These are phyloP conservation scores for Ernsta delagoae DNA, from an alignment of 2,888 invertebrate genomes.

Conservation along the genomic window DNA sequence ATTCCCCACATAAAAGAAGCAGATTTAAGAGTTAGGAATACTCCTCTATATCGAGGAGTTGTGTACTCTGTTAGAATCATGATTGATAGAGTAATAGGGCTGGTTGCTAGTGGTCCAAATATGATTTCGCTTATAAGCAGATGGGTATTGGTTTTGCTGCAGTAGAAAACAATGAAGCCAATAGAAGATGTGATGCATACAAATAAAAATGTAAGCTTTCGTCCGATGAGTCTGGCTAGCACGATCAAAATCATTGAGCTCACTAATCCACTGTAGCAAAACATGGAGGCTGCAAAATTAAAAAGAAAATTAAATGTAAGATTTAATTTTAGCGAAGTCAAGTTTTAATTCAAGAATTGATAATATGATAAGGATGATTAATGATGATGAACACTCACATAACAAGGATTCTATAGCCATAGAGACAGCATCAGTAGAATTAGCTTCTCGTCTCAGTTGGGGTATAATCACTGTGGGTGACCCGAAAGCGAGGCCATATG, in stretches of 20 bases:
- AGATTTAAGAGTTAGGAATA: conserved; percentile 43
- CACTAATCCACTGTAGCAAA: conserved; percentile 3
- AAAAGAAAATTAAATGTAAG: not conserved
- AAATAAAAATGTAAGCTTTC: conserved; percentile 6
- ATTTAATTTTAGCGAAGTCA: no score
- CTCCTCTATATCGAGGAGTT: conserved; percentile 41
- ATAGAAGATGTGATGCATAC: not conserved
- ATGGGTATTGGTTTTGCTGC: conserved; percentile 36
- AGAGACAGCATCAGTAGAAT: conserved; percentile 31
- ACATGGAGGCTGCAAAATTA: not conserved
- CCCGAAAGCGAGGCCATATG: conserved; percentile 28
- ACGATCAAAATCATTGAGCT: not conserved
- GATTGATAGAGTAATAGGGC: conserved; percentile 20
- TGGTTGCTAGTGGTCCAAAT: conserved; percentile 36
- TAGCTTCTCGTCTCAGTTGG: conserved; percentile 34
- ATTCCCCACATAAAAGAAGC: conserved; percentile 42
- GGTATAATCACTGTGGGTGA: conserved; percentile 38
- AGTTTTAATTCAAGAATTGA: no score
- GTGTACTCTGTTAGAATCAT: conserved; percentile 44
- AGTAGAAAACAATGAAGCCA: conserved; percentile 39
- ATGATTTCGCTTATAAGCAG: conserved; percentile 42
- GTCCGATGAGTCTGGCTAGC: conserved; percentile 4
- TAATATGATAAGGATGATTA: no score
- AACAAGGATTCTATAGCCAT: conserved; percentile 32
- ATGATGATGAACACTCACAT: conserved; percentile 29